Base-by-base conservation (phyloP, 2,888 invertebrate species). In the Erannis defoliaria region DNA sequence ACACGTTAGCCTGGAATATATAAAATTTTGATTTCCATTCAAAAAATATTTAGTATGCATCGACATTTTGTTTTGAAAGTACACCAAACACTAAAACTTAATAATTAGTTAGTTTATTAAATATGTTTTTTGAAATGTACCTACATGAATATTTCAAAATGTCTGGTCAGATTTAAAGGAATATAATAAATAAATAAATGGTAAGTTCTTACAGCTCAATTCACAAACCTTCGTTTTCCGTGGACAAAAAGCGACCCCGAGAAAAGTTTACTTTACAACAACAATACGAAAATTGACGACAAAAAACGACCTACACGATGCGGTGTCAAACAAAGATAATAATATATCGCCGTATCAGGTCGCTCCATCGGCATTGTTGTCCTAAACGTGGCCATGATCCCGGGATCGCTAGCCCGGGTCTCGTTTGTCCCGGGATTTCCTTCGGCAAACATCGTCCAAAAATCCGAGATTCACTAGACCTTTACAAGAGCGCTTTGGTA, bases 391-490 rank as follows among this genome's bases (percentile, higher is more conserved):
- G 78, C 84, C 84, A 75, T 86, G 88, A 89, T 89, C 89, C 85
- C 80, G 81, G 82, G 85, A 85, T 88, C 82, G 82, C 77, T 79
- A 55, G 51, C 43, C 53, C 48, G 80, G 80, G 75, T 73, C 87
- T 90, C 89, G 90, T 90, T 91, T 91, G 90, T 91, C 88, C 85
- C 86, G 86, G 86, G 82, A 88, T 88, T 88, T 89, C 89, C 91
- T 85, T 88, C 82, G 83, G 89, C 88, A 92, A 91, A 91, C 90
- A 90, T 85, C 85, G 85, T 78, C 87, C 82, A 81, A 85, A 86
- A 86, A 86, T 84, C 88, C 88, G 85, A 86, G 86, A 89, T 90
- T 88, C 88, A 86, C 88, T 86, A 86, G 88, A 86, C 89, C 89
- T 89, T 88, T 86, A 84, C 86, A 85, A 82, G 82, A 88, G 87